Evolutionary conservation across 1,140 invertebrate species (phyloP).

Genomic region (Monochamus saltuarius): DNA sequence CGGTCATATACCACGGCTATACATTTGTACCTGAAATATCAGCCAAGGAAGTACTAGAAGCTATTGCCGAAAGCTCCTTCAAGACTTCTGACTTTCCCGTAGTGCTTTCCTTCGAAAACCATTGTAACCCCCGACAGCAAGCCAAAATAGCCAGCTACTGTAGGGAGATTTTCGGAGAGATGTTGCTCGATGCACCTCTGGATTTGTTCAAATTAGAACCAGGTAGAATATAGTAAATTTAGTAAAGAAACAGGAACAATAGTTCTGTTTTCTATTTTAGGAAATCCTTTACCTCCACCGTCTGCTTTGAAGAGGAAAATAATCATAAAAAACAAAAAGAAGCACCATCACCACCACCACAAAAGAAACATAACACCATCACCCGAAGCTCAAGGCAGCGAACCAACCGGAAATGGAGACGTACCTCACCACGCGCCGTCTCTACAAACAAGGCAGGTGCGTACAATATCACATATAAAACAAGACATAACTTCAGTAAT

Average conservation of each 20-base stretch:
- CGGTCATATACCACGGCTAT: conserved; percentile 96
- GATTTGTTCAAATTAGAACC: conserved; percentile 80
- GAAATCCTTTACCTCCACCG: conserved; percentile 84
- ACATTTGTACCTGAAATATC: conserved; percentile 95
- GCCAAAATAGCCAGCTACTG: conserved; percentile 98
- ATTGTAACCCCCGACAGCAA: conserved; percentile 93
- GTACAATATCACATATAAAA: conserved; percentile 32
- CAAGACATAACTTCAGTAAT: neutral
- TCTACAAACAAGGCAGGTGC: conserved; percentile 64
- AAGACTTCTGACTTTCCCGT: conserved; percentile 97
- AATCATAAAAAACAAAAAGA: conserved; percentile 98
- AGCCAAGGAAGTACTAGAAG: conserved; percentile 94
- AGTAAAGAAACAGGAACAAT: neutral
- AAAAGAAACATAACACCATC: conserved; percentile 47
- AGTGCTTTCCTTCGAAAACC: conserved; percentile 96
- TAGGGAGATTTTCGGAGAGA: conserved; percentile 91
- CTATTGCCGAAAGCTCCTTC: conserved; percentile 96
- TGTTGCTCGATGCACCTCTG: conserved; percentile 86
- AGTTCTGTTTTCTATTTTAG: conserved; percentile 49
- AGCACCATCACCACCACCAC: conserved; percentile 82
- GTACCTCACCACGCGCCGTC: conserved; percentile 58
- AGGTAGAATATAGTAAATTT: conserved; percentile 43
- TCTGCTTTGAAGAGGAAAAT: conserved; percentile 85
- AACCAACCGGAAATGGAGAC: conserved; percentile 57
- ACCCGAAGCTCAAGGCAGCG: conserved; percentile 50